A percentile compares a stretch with the other conserved stretches of the same genome.
phyloP scores from a whole-genome alignment of 1,140 invertebrate species.

The Penaeus japonicus region DNA sequence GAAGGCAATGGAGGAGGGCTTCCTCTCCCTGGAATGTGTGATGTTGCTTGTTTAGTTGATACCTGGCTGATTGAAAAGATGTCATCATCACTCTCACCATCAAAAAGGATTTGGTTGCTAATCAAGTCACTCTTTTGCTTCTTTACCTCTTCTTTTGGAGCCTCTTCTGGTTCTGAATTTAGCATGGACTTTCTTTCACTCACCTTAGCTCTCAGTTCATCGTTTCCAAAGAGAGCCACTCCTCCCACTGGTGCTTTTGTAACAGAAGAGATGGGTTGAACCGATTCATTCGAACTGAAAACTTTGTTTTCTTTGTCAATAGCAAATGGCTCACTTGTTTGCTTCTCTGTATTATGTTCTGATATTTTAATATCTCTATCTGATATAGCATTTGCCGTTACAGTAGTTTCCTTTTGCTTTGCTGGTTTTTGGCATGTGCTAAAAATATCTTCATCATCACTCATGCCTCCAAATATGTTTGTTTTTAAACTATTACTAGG shows the following conservation, averaged over 20 bases:
- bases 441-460: slow-evolving; percentile 15
- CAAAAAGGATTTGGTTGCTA: too few species aligned
- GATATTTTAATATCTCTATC: too few species aligned
- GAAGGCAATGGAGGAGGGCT: neutral
- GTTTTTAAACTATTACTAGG: too few species aligned
- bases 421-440: neutral
- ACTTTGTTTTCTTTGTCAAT: too few species aligned
- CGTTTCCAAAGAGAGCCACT: neutral
- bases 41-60: neutral
- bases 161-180: neutral
- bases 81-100: neutral
- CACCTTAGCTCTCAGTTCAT: neutral
- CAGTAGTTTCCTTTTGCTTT: neutral
- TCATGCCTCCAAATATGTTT: too few species aligned
- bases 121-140: too few species aligned
- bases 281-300: too few species aligned
- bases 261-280: neutral
- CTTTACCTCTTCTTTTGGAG: neutral
- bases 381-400: too few species aligned
- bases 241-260: slow-evolving; percentile 6
- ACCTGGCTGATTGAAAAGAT: neutral
- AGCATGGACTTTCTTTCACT: neutral
- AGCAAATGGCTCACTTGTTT: too few species aligned
- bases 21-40: neutral
- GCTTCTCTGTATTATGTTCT: too few species aligned